phyloP scores from a whole-genome alignment of 2,113 vertebrate genomes.

The Chrysochloris asiatica region DNA sequence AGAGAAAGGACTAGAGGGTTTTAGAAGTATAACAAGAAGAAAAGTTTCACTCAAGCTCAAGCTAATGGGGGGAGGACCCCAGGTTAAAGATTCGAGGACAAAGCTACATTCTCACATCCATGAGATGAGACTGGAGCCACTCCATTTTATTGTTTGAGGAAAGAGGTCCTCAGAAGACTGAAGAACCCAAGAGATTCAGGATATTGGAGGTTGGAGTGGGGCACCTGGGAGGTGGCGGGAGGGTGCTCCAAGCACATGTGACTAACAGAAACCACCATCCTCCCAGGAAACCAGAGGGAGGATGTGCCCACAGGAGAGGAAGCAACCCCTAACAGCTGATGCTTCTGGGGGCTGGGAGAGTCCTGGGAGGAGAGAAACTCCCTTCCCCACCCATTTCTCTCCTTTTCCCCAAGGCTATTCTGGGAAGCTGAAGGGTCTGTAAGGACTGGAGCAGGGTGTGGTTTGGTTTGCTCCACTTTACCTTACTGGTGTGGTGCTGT shows the following conservation, averaged over 20 bases:
- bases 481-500: too few relatives aligned
- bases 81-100: background rate
- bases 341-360: background rate
- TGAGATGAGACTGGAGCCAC: background rate
- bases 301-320: constrained; percentile 49
- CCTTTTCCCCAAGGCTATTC: constrained; percentile 24
- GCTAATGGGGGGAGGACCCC: background rate
- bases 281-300: background rate
- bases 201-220: background rate
- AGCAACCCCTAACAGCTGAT: constrained; percentile 32
- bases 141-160: background rate
- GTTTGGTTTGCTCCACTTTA: background rate
- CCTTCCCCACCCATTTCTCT: background rate
- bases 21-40: background rate
- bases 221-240: background rate
- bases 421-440: constrained; percentile 1
- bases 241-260: accelerated
- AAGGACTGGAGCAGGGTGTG: background rate
- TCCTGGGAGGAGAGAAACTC: accelerated
- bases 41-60: background rate
- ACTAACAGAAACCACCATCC: background rate
- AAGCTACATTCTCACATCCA: background rate
- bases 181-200: background rate
- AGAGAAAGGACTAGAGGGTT: background rate
- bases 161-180: background rate